Evolutionary conservation across 2,113 vertebrate species (phyloP).

Genomic region (Pipra filicauda): DNA sequence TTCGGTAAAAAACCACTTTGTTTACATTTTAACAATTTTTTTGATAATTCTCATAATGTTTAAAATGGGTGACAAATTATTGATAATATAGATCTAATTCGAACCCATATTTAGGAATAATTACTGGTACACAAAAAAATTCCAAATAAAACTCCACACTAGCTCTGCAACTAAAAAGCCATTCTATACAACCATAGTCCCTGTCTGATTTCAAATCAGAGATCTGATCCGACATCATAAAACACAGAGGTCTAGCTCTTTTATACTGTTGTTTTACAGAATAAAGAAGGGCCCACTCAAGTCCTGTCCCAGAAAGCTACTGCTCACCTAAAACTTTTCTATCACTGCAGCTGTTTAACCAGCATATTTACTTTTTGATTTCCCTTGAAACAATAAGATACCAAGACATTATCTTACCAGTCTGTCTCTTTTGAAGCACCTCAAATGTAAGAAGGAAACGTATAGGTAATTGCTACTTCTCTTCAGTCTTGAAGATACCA

Average conservation of each 20-base stretch:
- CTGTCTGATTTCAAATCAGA: not conserved
- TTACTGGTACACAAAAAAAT: not conserved
- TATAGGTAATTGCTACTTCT: not conserved
- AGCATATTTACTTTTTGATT: not conserved
- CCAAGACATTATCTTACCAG: not conserved
- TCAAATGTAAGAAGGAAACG: not conserved
- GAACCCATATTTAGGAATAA: not conserved
- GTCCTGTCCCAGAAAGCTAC: not conserved
- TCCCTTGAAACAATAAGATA: not conserved
- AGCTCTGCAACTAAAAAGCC: not conserved
- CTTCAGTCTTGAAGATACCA: not conserved
- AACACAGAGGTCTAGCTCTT: not conserved
- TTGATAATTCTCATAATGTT: not conserved
- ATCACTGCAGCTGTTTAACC: not conserved
- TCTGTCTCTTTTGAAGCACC: not conserved
- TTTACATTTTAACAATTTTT: not conserved
- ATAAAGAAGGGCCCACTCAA: not conserved
- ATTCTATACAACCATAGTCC: not conserved
- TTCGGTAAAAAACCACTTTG: not conserved
- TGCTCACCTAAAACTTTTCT: not conserved
- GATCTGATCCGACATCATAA: not conserved
- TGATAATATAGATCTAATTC: not conserved
- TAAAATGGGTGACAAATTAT: not conserved
- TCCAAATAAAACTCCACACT: not conserved
- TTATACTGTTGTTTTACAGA: not conserved